Conservation (phyloP, 2,113 vertebrate species). For the Rhea pennata region DNA sequence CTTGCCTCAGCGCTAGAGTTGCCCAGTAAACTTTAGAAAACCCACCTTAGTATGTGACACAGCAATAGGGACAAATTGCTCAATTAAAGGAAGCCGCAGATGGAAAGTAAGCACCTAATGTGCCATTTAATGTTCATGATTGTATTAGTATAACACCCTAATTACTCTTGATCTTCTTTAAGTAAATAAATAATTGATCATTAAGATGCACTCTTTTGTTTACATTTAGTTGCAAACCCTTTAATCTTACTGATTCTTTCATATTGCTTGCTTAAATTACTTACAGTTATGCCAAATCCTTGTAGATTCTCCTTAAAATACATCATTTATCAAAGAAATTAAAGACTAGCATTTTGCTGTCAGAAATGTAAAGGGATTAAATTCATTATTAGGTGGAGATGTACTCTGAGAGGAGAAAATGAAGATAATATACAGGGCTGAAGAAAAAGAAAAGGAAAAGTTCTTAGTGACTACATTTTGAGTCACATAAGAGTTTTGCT, state of each 20-base stretch:
- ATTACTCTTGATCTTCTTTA: neutral
- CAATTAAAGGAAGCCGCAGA: neutral
- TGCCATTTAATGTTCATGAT: neutral
- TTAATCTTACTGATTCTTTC: neutral
- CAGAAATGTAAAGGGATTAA: neutral
- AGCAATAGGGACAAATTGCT: neutral
- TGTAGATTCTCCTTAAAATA: neutral
- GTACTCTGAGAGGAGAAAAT: neutral
- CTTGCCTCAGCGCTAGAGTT: neutral
- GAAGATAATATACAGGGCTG: neutral
- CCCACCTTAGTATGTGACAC: neutral
- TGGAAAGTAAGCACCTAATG: neutral
- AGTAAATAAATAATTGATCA: conserved; percentile 6
- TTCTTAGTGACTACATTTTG: neutral
- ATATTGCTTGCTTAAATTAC: neutral
- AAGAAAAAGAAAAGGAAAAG: neutral
- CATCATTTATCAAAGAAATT: neutral
- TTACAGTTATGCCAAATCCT: neutral
- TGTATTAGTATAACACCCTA: neutral
- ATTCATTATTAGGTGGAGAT: neutral
- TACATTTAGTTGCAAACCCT: neutral
- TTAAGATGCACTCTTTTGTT: neutral
- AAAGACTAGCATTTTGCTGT: neutral
- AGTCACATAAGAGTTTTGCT: neutral
- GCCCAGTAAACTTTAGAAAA: neutral